Evolutionary conservation across 2,888 invertebrate species (phyloP).

Genomic region (Caenorhabditis sp.): DNA sequence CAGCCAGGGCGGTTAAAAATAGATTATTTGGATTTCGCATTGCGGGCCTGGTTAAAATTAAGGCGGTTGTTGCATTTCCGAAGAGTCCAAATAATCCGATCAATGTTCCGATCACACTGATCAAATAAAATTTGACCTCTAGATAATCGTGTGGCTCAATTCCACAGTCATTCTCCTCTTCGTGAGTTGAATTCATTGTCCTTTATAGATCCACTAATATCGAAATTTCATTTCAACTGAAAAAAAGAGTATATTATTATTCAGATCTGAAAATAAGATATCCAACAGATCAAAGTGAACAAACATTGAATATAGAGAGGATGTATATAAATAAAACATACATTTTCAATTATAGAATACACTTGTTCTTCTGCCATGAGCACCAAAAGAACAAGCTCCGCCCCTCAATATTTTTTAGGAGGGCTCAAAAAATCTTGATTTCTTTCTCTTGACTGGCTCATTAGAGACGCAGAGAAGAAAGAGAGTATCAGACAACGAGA

Average conservation of each 20-base stretch:
- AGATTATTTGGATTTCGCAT: conserved; percentile 96
- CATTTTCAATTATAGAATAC: neutral
- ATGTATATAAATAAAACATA: neutral
- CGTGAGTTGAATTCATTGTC: neutral
- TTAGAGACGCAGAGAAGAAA: too few species aligned
- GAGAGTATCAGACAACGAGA: too few species aligned
- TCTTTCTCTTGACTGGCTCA: too few species aligned
- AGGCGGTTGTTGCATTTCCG: conserved; percentile 88
- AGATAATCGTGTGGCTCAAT: conserved; percentile 60
- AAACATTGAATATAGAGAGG: neutral
- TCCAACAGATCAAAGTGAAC: neutral
- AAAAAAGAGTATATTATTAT: too few species aligned
- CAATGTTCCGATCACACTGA: conserved; percentile 75
- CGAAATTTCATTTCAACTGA: neutral
- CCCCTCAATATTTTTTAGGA: neutral
- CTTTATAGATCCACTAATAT: neutral
- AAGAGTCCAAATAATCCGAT: conserved; percentile 85
- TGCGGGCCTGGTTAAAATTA: conserved; percentile 87
- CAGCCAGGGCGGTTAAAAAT: conserved; percentile 88
- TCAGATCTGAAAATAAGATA: neutral
- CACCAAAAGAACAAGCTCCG: neutral
- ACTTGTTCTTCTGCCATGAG: neutral
- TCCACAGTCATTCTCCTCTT: conserved; percentile 42
- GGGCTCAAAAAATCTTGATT: neutral
- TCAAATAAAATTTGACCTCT: conserved; percentile 63